A percentile compares a stretch with the other conserved stretches of the same genome.
Evolutionary conservation across 92 coral and sea anemone genomes (phyloP).

Genomic region (Virgularia gustaviana): DNA sequence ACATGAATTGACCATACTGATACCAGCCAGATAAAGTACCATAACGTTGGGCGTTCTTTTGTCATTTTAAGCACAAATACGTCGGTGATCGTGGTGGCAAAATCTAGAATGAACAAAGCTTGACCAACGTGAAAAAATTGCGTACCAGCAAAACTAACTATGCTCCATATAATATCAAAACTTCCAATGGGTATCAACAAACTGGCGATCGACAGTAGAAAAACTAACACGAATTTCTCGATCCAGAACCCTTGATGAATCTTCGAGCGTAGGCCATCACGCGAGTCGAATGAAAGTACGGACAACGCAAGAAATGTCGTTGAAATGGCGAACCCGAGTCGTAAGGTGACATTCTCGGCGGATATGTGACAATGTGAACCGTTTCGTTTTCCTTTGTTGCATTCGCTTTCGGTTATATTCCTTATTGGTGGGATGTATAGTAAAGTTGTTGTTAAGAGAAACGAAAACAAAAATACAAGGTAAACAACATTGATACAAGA

Average conservation of each 20-base stretch:
- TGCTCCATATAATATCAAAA: slow-evolving; percentile 65
- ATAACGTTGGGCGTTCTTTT: slow-evolving; percentile 20
- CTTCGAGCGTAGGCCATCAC: slow-evolving; percentile 38
- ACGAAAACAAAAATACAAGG: slow-evolving; percentile 16
- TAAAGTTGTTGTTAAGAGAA: not conserved
- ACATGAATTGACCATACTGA: slow-evolving; percentile 38
- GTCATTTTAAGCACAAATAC: slow-evolving; percentile 31
- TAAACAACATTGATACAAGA: slow-evolving; percentile 11
- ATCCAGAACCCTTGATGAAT: slow-evolving; percentile 84
- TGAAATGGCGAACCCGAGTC: slow-evolving; percentile 13
- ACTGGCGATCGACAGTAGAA: slow-evolving; percentile 39
- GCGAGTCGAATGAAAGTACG: not conserved
- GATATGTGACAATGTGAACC: not conserved
- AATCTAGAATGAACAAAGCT: slow-evolving; percentile 65
- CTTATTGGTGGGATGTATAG: slow-evolving; percentile 6
- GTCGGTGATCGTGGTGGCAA: slow-evolving; percentile 52
- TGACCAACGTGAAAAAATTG: slow-evolving; percentile 59
- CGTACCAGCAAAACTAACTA: slow-evolving; percentile 61
- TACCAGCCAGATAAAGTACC: slow-evolving; percentile 33
- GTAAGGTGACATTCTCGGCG: not conserved
- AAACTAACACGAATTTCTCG: slow-evolving; percentile 54
- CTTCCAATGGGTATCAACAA: slow-evolving; percentile 51
- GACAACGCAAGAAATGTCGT: not conserved
- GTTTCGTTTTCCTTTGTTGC: not conserved
- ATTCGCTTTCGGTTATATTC: not conserved